phyloP scores from a whole-genome alignment of 2,888 invertebrate species.

The Steinernema hermaphroditum region DNA sequence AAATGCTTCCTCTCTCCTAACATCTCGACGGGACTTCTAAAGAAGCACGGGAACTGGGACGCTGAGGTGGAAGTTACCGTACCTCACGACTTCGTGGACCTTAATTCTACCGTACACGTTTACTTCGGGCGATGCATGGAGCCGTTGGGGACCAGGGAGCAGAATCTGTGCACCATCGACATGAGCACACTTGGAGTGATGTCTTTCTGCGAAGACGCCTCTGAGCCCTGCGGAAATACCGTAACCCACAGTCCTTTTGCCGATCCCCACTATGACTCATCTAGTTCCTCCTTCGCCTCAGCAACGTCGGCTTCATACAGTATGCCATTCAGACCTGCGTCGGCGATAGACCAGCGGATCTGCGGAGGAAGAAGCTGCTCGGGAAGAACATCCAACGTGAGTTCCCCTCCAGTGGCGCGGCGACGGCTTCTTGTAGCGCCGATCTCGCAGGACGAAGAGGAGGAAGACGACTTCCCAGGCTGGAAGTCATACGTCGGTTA shows the following conservation, averaged over 20 bases:
- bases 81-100: background rate
- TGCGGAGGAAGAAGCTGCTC: background rate
- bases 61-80: slow-evolving; percentile 2
- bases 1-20: background rate
- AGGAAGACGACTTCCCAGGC: background rate
- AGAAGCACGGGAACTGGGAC: slow-evolving; percentile 21
- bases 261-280: too few relatives aligned
- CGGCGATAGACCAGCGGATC: background rate
- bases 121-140: background rate
- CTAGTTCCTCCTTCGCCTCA: background rate
- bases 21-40: background rate
- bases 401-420: background rate
- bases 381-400: background rate
- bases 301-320: background rate
- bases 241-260: background rate
- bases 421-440: background rate
- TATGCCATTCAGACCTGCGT: background rate
- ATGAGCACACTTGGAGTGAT: background rate
- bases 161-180: background rate
- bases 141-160: background rate
- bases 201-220: background rate
- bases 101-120: background rate
- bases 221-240: background rate
- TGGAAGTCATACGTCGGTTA: background rate
- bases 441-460: background rate